Evolutionary conservation across 2,888 invertebrate species (phyloP).

Genomic region (Zonitis immaculata): DNA sequence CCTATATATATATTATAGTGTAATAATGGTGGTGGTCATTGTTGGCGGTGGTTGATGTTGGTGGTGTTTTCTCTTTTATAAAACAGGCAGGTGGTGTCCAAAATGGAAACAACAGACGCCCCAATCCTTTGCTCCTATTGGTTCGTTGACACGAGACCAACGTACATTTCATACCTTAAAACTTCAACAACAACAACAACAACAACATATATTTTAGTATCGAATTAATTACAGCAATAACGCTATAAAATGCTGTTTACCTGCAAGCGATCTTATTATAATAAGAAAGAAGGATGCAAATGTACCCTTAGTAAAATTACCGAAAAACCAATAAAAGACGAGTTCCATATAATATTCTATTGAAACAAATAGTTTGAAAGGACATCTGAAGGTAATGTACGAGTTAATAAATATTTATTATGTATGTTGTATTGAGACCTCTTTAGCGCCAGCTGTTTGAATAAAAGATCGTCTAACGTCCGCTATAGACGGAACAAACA

Average conservation of each 20-base stretch:
- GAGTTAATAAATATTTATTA: not conserved
- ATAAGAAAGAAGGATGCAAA: too few relatives aligned
- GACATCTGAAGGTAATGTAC: not conserved
- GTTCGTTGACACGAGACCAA: conserved; percentile 42
- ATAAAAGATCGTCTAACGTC: conserved; percentile 21
- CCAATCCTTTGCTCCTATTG: conserved; percentile 39
- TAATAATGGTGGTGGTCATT: not conserved
- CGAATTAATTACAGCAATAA: conserved; percentile 22
- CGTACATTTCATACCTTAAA: conserved; percentile 14
- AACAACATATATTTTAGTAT: conserved; percentile 20
- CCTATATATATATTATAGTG: too few relatives aligned
- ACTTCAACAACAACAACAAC: too few relatives aligned
- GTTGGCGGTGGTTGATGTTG: conserved; percentile 4
- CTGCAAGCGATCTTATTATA: not conserved
- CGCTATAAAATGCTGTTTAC: conserved; percentile 12
- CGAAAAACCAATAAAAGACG: too few relatives aligned
- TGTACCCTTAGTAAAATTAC: not conserved
- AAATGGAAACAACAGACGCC: conserved; percentile 41
- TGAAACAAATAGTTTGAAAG: not conserved
- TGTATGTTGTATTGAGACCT: not conserved
- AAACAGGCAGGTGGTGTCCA: conserved; percentile 42
- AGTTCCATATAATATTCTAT: too few relatives aligned
- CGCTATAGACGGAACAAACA: conserved; percentile 15
- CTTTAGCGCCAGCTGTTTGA: conserved; percentile 20
- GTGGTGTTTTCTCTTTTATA: not conserved